Conservation (phyloP, 2,113 vertebrate genomes). For the Vulpes lagopus region DNA sequence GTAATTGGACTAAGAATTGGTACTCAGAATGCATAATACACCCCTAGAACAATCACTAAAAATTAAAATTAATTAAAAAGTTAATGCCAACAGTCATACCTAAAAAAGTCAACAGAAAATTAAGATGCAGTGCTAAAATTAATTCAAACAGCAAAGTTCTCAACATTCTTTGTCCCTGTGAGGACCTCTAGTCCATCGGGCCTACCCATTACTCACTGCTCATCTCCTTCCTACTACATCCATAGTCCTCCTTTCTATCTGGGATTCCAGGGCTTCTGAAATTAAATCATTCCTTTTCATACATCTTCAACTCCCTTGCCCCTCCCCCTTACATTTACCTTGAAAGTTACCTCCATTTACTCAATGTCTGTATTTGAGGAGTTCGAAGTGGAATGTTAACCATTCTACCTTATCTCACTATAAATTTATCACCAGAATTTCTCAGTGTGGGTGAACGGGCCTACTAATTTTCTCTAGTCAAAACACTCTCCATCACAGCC, state of each 20-base stretch:
- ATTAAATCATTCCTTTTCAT: neutral
- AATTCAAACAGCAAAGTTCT: neutral
- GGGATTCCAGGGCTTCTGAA: neutral
- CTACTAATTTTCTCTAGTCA: neutral
- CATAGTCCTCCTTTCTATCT: neutral
- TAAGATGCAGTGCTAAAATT: neutral
- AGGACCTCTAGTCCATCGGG: neutral
- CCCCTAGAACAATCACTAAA: neutral
- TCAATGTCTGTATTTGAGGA: neutral
- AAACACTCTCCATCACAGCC: neutral
- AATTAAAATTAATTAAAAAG: neutral
- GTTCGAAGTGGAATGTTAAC: neutral
- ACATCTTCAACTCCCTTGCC: neutral
- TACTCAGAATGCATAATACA: neutral
- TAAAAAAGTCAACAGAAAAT: neutral
- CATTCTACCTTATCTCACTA: neutral
- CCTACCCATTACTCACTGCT: neutral
- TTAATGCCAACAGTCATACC: neutral
- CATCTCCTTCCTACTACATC: neutral
- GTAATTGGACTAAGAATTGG: neutral
- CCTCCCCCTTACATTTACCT: neutral
- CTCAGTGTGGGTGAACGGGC: neutral
- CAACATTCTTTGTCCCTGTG: neutral
- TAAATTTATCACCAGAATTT: neutral
- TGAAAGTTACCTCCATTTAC: neutral